These are phyloP conservation scores for Solen grandis DNA, from an alignment of 1,140 invertebrate genomes.

Conservation along the genomic window DNA sequence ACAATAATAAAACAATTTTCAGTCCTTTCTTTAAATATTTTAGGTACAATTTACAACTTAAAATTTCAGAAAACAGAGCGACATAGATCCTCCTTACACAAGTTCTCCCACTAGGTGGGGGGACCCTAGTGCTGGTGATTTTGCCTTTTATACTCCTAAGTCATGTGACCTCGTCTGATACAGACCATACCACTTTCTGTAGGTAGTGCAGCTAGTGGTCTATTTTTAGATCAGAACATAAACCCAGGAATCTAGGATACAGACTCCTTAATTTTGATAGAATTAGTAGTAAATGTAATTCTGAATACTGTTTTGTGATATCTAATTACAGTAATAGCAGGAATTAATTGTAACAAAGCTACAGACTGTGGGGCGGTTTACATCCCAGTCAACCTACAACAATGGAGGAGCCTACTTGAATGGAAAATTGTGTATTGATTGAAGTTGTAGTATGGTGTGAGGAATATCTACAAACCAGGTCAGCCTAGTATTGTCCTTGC, in stretches of 20 bases:
- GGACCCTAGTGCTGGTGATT: slow-evolving; percentile 45
- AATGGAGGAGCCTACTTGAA: no score
- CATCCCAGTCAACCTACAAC: neutral
- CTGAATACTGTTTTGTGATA: neutral
- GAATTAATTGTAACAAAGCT: neutral
- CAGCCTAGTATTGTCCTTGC: no score
- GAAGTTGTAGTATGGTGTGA: no score
- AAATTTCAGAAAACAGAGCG: slow-evolving; percentile 8
- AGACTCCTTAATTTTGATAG: neutral
- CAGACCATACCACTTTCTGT: slow-evolving; percentile 8
- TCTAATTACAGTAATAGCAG: neutral
- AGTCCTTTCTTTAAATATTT: neutral
- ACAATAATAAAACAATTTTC: slow-evolving; percentile 30
- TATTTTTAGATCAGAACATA: slow-evolving; percentile 13
- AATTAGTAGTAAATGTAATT: neutral
- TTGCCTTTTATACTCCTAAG: slow-evolving; percentile 22
- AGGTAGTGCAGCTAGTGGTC: slow-evolving; percentile 2
- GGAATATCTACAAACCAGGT: no score
- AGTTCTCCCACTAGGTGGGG: slow-evolving; percentile 42
- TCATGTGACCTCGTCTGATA: slow-evolving; percentile 38
- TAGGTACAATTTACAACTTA: slow-evolving; percentile 9
- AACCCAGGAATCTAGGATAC: neutral
- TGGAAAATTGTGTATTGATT: no score
- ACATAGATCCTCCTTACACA: slow-evolving; percentile 16
- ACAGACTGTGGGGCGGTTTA: neutral